A percentile compares a stretch with the other conserved stretches of the same genome.
These are phyloP conservation scores for Blomia tropicalis DNA, from an alignment of 2,888 invertebrate species.

Conservation along the genomic window DNA sequence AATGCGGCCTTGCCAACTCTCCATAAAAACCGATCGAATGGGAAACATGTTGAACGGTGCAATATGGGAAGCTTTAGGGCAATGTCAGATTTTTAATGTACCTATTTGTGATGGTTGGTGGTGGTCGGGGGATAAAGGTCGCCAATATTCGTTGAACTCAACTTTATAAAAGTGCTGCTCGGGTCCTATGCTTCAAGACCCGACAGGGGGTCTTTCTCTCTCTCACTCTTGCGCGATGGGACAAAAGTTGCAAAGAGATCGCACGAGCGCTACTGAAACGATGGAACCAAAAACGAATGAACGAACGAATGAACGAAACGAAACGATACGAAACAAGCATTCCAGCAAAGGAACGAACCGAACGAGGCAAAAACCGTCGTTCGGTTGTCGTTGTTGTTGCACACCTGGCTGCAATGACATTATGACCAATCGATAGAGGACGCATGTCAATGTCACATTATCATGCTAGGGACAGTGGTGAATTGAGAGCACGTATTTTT, in stretches of 20 bases:
- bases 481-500: too few relatives aligned
- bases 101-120: too few relatives aligned
- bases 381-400: too few relatives aligned
- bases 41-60: too few relatives aligned
- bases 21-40: too few relatives aligned
- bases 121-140: conserved; percentile 15
- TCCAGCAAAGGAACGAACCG: background rate
- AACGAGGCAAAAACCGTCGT: too few relatives aligned
- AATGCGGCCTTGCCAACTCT: too few relatives aligned
- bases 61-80: background rate
- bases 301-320: background rate
- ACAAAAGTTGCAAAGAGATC: background rate
- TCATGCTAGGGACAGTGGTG: too few relatives aligned
- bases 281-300: background rate
- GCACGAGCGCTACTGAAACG: background rate
- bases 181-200: too few relatives aligned
- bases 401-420: conserved; percentile 14
- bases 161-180: background rate
- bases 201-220: too few relatives aligned
- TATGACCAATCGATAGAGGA: conserved; percentile 15
- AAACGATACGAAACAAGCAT: background rate
- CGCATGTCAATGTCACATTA: conserved; percentile 12
- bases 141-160: background rate
- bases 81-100: too few relatives aligned
- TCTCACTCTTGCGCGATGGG: background rate